phyloP scores from a whole-genome alignment of 2,113 vertebrate genomes.

The Podilymbus podiceps region DNA sequence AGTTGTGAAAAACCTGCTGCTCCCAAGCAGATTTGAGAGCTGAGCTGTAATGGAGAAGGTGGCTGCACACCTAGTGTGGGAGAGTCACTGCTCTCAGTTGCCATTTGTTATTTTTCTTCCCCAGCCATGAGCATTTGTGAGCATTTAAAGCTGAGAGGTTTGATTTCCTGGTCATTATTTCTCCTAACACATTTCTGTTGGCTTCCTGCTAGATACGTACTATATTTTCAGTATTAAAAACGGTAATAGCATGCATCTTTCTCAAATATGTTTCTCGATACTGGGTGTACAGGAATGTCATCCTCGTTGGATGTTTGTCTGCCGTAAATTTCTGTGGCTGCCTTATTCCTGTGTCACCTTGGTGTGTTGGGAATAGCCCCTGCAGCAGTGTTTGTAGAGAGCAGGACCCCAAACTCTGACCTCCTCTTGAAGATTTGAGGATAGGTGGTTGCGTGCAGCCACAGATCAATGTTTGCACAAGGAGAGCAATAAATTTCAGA shows the following conservation, averaged over 20 bases:
- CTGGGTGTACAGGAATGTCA: not conserved
- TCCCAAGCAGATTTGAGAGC: not conserved
- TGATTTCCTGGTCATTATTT: not conserved
- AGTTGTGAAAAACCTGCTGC: not conserved
- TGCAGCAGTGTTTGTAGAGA: not conserved
- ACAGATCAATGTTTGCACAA: slow-evolving; percentile 8
- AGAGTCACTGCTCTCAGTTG: not conserved
- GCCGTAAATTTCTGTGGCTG: not conserved
- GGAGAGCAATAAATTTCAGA: slow-evolving; percentile 3
- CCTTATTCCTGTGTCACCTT: not conserved
- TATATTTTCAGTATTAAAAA: not conserved
- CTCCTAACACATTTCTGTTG: not conserved
- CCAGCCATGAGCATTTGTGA: not conserved
- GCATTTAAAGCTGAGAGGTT: not conserved
- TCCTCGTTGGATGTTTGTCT: not conserved
- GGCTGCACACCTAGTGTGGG: not conserved
- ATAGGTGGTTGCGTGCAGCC: not conserved
- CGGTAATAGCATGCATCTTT: not conserved
- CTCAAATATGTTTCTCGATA: not conserved
- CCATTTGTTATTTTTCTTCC: not conserved
- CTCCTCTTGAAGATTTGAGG: not conserved
- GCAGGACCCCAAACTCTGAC: not conserved
- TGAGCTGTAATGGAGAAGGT: not conserved
- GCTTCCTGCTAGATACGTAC: not conserved
- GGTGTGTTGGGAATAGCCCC: not conserved